These are phyloP conservation scores for Cephus rjabovi DNA, from an alignment of 2,888 invertebrate genomes.

Conservation along the genomic window DNA sequence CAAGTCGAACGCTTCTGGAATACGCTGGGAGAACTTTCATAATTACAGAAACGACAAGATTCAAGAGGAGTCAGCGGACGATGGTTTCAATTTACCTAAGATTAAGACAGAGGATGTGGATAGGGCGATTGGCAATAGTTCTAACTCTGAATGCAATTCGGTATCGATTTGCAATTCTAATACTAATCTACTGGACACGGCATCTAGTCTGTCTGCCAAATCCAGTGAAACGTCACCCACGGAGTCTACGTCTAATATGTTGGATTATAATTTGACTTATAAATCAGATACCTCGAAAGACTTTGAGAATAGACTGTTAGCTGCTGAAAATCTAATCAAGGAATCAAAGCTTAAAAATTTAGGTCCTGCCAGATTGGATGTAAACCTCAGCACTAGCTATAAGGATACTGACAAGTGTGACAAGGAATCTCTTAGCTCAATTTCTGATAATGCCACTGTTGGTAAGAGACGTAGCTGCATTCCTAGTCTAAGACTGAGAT, in stretches of 20 bases:
- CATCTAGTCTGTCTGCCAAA: conserved; percentile 43
- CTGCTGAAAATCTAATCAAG: conserved; percentile 61
- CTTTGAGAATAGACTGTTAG: conserved; percentile 55
- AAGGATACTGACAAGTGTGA: conserved; percentile 56
- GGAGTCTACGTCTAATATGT: conserved; percentile 49
- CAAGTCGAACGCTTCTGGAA: conserved; percentile 29
- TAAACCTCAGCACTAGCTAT: conserved; percentile 50
- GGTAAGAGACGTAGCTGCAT: conserved; percentile 56
- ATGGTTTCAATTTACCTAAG: conserved; percentile 24
- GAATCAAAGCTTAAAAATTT: conserved; percentile 57
- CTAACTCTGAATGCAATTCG: conserved; percentile 18
- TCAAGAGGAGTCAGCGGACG: conserved; percentile 56
- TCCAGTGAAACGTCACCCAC: conserved; percentile 56
- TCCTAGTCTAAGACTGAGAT: conserved; percentile 52
- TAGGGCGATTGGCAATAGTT: conserved; percentile 14
- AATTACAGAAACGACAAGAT: conserved; percentile 53
- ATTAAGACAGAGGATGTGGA: conserved; percentile 20
- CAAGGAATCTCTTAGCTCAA: conserved; percentile 47
- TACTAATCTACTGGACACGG: conserved; percentile 37
- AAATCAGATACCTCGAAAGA: conserved; percentile 43
- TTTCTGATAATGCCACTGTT: conserved; percentile 40
- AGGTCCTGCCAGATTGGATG: conserved; percentile 41
- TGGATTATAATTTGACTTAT: conserved; percentile 39
- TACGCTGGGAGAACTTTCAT: conserved; percentile 42
- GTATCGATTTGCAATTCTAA: conserved; percentile 36